Base-by-base conservation (phyloP, 1,140 invertebrate genomes). In the Drosophila teissieri region DNA sequence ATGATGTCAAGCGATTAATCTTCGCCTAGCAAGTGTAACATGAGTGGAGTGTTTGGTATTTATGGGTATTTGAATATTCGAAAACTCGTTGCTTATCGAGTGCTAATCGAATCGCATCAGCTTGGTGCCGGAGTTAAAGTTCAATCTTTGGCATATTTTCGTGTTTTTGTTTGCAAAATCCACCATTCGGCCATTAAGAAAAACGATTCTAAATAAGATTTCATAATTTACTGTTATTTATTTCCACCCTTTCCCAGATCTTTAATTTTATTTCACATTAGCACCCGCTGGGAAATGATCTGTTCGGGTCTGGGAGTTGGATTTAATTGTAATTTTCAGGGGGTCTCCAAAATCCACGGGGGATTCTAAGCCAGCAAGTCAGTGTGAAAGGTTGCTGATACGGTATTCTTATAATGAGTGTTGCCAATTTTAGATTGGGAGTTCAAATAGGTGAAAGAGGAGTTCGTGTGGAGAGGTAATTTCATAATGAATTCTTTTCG, bases 321-420 rank as follows among this genome's bases (percentile, higher is more conserved):
- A 78, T 77, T 86, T 84, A 86, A 84, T 84, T 86, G 82, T 86
- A 78, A 77, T 84, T 70, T 85, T 84, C 81, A 56, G 82, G 82
- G 78, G 82, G 62, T 86, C 80, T 54, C 40, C 46, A 69, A 39
- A 42, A 49, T 22, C 64, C 37, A 36, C 55, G n/a, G 78, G 78
- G 49, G 64, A 36, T n/a, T 19, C 37, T 62, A 76, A 36, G 37
- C 22, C 39, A 34, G 52, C 51, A 22, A 51, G 58, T 73, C 55
- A 63, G 69, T 80, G 78, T 80, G 80, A 83, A 80, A 84, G 78
- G 78, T 81, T 81, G 68, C 74, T 55, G 58, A 64, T 74, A 64
- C 51, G 55, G 65, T 64, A 69, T 61, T 67, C 78, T 17, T 61
- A 68, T 68, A 57, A 68, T 72, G 52, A 65, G 73, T 72, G 74